Percentiles rank a stretch among this genome's conserved stretches.
These are phyloP conservation scores for Frankliniella intonsa DNA, from an alignment of 2,888 invertebrate genomes.

Conservation along the genomic window DNA sequence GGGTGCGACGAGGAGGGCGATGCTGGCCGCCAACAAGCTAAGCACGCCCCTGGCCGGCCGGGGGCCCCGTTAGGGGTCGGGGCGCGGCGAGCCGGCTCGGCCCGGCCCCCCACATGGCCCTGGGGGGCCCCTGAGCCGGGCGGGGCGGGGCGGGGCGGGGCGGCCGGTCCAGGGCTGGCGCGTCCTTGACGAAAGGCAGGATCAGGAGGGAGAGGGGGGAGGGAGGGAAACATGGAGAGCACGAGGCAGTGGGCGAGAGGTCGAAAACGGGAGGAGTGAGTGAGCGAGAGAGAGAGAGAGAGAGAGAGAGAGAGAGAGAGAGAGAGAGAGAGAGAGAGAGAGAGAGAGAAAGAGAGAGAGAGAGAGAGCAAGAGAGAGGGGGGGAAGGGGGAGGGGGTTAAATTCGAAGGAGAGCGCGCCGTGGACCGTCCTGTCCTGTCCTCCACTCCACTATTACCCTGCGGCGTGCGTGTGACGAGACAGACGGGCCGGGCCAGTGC, in stretches of 20 bases:
- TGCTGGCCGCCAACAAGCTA: neutral
- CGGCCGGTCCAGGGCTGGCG: neutral
- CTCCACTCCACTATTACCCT: constrained; percentile 21
- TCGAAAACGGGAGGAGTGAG: constrained; percentile 5
- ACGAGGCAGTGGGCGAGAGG: constrained; percentile 19
- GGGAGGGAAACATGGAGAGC: constrained; percentile 4
- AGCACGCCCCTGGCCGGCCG: neutral
- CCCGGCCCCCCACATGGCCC: neutral
- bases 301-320: neutral
- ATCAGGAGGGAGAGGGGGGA: constrained; percentile 2
- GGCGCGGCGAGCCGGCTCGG: no score
- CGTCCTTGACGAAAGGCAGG: neutral
- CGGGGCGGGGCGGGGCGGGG: neutral
- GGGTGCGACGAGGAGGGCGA: no score
- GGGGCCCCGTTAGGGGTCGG: constrained; percentile 21
- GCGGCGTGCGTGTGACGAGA: neutral
- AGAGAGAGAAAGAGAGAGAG: constrained; percentile 4
- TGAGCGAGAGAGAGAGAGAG: constrained; percentile 26
- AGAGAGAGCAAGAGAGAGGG: neutral
- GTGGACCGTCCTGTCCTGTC: constrained; percentile 30
- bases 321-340: constrained; percentile 20
- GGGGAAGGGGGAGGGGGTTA: neutral
- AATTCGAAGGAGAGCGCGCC: neutral
- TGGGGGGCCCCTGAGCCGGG: neutral
- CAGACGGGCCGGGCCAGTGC: neutral